A percentile compares a stretch with the other conserved stretches of the same genome.
Conservation (phyloP, 2,113 vertebrate genomes). For the Tetraodon nigroviridis region DNA sequence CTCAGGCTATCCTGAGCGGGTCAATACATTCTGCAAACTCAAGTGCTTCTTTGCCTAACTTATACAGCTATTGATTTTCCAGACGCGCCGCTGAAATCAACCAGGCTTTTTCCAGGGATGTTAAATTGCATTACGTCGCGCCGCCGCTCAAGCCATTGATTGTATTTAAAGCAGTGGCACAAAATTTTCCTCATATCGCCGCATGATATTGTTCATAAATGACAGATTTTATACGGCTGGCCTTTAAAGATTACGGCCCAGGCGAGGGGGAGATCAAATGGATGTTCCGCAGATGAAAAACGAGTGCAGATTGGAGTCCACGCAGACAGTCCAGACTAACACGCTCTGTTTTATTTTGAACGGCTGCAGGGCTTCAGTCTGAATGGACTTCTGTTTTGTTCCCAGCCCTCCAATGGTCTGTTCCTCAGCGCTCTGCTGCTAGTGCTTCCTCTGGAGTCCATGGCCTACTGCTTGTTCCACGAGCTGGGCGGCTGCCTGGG, state of each 20-base stretch:
- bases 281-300: neutral
- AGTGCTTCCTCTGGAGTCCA: conserved; percentile 90
- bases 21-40: conserved; percentile 5
- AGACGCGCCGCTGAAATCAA: conserved; percentile 5
- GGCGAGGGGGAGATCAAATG: neutral
- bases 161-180: neutral
- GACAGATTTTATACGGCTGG: no score
- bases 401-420: conserved; percentile 82
- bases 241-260: neutral
- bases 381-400: conserved; percentile 3
- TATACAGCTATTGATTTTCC: conserved; percentile 19
- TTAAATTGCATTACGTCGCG: conserved; percentile 3
- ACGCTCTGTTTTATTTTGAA: conserved; percentile 6
- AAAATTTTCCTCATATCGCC: neutral
- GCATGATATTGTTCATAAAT: neutral
- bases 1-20: neutral
- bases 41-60: conserved; percentile 1
- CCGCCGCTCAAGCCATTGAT: neutral
- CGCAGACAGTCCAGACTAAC: neutral
- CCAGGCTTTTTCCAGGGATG: conserved; percentile 11
- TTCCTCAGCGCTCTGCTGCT: conserved; percentile 91
- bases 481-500: conserved; percentile 92
- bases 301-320: neutral
- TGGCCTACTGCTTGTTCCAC: conserved; percentile 89
- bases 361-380: neutral